phyloP scores from a whole-genome alignment of 2,888 invertebrate species.

The Bhutanitis thaidina region DNA sequence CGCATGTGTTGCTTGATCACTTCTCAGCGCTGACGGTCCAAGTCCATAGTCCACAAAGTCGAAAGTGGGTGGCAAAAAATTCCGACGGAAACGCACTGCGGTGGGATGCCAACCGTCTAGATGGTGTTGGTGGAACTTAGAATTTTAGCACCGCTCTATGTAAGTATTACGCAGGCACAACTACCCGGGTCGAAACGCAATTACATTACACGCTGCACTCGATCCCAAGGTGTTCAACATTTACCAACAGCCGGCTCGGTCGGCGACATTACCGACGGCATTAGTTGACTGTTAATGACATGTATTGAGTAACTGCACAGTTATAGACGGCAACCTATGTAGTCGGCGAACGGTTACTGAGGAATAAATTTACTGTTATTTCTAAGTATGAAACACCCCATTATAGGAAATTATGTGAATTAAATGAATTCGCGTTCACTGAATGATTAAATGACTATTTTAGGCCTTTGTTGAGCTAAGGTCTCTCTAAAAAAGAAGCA shows the following conservation, averaged over 20 bases:
- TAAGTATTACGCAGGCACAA: constrained; percentile 3
- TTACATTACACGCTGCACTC: constrained; percentile 32
- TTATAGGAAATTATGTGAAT: no score
- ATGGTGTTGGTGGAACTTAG: no score
- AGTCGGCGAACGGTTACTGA: constrained; percentile 13
- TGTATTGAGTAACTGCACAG: constrained; percentile 18
- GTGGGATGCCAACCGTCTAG: no score
- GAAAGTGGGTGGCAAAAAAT: no score
- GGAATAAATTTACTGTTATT: constrained; percentile 5
- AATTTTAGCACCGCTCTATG: no score
- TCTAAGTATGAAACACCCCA: not conserved
- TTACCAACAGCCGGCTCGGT: constrained; percentile 35
- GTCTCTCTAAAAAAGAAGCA: no score
- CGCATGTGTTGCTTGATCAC: no score
- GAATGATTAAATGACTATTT: no score
- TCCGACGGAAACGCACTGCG: no score
- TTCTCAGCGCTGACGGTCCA: no score
- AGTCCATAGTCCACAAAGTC: no score
- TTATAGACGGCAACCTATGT: constrained; percentile 6
- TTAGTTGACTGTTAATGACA: constrained; percentile 34
- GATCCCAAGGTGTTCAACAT: constrained; percentile 48
- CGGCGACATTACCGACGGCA: constrained; percentile 41
- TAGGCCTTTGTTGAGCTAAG: no score
- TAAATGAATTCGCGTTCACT: not conserved
- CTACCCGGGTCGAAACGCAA: constrained; percentile 25